These are phyloP conservation scores for Ophion slaviceki DNA, from an alignment of 2,888 invertebrate species.

Conservation along the genomic window DNA sequence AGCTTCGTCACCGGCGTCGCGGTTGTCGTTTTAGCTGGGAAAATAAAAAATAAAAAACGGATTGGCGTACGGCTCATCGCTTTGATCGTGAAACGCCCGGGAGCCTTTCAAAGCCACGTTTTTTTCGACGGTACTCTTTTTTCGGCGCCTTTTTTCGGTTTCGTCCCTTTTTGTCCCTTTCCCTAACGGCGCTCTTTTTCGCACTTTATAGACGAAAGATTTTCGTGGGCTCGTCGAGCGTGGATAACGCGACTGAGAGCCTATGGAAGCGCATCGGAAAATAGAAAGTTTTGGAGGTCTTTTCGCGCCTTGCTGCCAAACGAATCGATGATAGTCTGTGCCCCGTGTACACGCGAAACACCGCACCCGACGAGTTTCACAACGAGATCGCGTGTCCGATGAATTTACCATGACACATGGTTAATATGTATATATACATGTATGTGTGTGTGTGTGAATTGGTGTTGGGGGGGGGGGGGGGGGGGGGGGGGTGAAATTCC, in stretches of 20 bases:
- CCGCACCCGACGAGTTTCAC: conserved; percentile 51
- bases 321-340: conserved; percentile 51
- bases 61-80: neutral
- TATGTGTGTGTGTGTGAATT: no score
- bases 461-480: no score
- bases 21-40: conserved; percentile 15
- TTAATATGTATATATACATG: neutral
- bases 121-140: neutral
- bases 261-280: conserved; percentile 53
- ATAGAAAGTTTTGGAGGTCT: conserved; percentile 56
- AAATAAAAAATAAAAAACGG: conserved; percentile 26
- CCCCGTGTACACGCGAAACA: neutral
- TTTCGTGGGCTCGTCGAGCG: conserved; percentile 48
- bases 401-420: conserved; percentile 17
- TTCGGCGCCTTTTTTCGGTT: neutral
- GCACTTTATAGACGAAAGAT: conserved; percentile 26
- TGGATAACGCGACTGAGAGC: conserved; percentile 42
- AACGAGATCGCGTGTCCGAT: conserved; percentile 40
- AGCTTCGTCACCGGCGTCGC: conserved; percentile 7
- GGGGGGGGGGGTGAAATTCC: no score
- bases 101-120: conserved; percentile 2
- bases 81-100: conserved; percentile 38
- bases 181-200: neutral
- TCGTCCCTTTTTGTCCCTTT: neutral
- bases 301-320: conserved; percentile 36